Evolutionary conservation across 1,140 invertebrate genomes (phyloP), one percentile per base, ranked within the genome.

Genomic region (Colletes gigas): DNA sequence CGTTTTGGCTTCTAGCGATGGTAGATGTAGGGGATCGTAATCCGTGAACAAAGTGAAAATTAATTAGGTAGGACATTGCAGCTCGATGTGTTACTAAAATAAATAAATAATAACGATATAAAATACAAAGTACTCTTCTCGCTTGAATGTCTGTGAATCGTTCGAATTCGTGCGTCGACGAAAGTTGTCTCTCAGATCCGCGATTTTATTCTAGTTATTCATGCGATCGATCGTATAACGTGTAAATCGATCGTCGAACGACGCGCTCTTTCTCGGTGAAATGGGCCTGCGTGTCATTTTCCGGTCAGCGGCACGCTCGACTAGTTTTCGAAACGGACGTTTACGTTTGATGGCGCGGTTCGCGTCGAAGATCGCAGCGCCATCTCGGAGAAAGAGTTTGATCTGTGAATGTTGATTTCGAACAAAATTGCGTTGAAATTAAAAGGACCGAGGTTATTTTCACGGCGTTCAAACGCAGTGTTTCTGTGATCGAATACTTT

Each of bases 91-190:
- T 75, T 59, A 50, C 4, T 65, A 21, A 52, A 44, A 6, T 55
- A 15, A 68, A 9, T 39, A 30, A 72, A 44, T 68, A 7, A 44
- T 50, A 15, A 67, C 3, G n/a, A 21, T 9, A 21, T 50, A 52
- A 70, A 50, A 66, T 50, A 68, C 62, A n/a, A 78, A 54, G 62
- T 57, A 78, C 70, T 67, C 30, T 30, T 30, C 68, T 82, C 80
- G 80, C 80, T 82, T 78, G 59, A 44, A 82, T 82, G 75, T 78
- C 72, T 71, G 76, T 77, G 63, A 85, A 80, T 77, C 84, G 81
- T 80, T 85, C 83, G 78, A 85, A 86, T 14, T 57, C 12, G 66
- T 41, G 50, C 54, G 60, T 60, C 72, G 70, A 19, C n/a, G 57
- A 73, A 30, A 30, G 54, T 60, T 4, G 21, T 54, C 52, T 14